Percentiles rank a stretch among this genome's conserved stretches.
Evolutionary conservation across 2,113 vertebrate species (phyloP).

Genomic region (Eira barbara): DNA sequence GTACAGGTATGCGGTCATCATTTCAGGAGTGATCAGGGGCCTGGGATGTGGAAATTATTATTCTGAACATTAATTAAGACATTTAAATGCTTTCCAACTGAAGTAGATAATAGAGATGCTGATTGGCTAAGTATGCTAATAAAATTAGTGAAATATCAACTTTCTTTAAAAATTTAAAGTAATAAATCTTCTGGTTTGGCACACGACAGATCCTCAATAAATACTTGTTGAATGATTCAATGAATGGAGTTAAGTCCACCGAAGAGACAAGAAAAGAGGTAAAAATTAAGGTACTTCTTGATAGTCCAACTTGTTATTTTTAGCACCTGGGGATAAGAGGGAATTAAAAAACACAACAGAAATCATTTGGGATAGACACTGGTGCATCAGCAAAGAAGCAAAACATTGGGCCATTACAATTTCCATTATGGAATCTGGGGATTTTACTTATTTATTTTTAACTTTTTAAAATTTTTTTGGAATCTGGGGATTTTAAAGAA

Average conservation of each 20-base stretch:
- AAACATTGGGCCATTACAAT: neutral
- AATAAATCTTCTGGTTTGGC: neutral
- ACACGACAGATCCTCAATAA: neutral
- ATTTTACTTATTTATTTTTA: neutral
- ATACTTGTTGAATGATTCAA: neutral
- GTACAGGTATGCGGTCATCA: neutral
- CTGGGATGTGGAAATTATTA: neutral
- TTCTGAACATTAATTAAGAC: constrained; percentile 5
- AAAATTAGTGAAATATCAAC: neutral
- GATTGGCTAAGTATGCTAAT: neutral
- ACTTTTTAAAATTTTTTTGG: neutral
- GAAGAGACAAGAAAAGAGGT: neutral
- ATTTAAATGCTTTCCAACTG: neutral
- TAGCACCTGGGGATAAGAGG: neutral
- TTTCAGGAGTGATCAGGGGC: neutral
- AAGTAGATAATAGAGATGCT: neutral
- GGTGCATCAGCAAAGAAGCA: neutral
- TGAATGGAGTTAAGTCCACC: neutral
- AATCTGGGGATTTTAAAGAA: neutral
- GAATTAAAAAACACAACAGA: neutral
- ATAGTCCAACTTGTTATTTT: neutral
- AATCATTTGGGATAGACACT: neutral
- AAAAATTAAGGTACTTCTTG: neutral
- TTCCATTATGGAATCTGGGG: neutral
- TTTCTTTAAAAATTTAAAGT: neutral